phyloP scores from a whole-genome alignment of 2,797 vertebrate genomes.

The Pelobates cultripes region DNA sequence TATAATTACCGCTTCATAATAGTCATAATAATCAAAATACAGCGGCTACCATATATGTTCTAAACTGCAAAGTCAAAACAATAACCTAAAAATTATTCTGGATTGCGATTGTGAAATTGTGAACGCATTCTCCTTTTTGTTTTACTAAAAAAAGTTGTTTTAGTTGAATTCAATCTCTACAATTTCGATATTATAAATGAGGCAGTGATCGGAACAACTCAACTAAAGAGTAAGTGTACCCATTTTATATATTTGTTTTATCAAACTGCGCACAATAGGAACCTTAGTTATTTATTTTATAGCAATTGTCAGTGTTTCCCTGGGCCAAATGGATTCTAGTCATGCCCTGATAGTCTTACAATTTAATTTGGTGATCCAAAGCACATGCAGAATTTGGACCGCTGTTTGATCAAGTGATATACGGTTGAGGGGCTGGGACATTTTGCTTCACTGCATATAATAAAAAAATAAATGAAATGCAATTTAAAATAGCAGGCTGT shows the following conservation, averaged over 20 bases:
- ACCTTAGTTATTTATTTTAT: not conserved
- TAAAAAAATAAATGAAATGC: slow-evolving; percentile 34
- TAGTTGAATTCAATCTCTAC: too few species aligned
- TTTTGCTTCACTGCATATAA: slow-evolving; percentile 47
- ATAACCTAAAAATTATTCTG: too few species aligned
- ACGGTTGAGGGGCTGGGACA: slow-evolving; percentile 27
- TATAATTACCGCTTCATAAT: too few species aligned
- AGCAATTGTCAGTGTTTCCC: not conserved
- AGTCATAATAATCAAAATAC: too few species aligned
- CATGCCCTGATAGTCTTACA: slow-evolving; percentile 17
- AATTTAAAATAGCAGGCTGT: slow-evolving; percentile 30
- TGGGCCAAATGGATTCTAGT: slow-evolving; percentile 29
- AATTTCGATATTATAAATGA: too few species aligned
- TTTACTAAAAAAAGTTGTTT: too few species aligned
- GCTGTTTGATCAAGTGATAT: slow-evolving; percentile 44
- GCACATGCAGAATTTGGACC: slow-evolving; percentile 30
- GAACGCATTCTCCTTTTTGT: too few species aligned
- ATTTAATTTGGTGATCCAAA: slow-evolving; percentile 39
- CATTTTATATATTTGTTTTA: not conserved
- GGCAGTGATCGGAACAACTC: too few species aligned
- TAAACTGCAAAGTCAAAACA: too few species aligned
- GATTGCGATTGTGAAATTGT: too few species aligned
- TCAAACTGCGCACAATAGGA: not conserved
- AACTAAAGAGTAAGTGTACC: not conserved
- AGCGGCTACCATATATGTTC: too few species aligned